Evolutionary conservation across 2,113 vertebrate genomes (phyloP).

Genomic region (Propithecus coquereli): DNA sequence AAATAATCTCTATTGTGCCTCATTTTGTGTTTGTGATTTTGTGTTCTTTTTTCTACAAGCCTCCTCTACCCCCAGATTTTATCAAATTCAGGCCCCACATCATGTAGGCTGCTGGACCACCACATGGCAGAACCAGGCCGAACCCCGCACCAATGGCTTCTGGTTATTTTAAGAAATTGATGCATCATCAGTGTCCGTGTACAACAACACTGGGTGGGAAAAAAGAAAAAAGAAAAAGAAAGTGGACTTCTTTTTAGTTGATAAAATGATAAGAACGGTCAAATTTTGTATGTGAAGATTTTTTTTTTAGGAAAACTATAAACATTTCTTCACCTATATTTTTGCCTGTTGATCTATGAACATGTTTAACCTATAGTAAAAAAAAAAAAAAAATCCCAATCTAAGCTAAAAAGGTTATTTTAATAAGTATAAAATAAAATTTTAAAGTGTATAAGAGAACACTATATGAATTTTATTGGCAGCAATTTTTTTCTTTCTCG

Average conservation of each 20-base stretch:
- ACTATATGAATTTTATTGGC: not conserved
- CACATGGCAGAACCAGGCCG: not conserved
- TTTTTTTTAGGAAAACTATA: not conserved
- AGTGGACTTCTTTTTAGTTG: not conserved
- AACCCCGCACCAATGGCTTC: rapidly evolving
- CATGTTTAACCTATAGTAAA: not conserved
- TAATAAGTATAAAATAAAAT: not conserved
- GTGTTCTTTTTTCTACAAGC: not conserved
- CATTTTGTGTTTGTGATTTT: not conserved
- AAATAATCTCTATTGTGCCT: not conserved
- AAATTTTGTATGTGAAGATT: not conserved
- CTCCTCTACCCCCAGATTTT: not conserved
- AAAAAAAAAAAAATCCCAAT: not conserved
- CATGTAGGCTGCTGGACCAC: too few relatives aligned
- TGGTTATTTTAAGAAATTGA: not conserved
- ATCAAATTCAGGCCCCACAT: not conserved
- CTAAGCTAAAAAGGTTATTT: not conserved
- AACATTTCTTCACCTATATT: not conserved
- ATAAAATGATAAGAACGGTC: not conserved
- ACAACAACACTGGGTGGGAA: too few relatives aligned
- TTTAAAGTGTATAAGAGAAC: not conserved
- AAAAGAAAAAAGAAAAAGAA: not conserved
- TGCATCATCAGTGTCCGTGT: rapidly evolving
- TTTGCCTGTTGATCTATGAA: not conserved
- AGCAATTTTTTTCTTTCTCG: not conserved